A percentile compares a stretch with the other conserved stretches of the same genome.
These are phyloP conservation scores for Orthosia cruda DNA, from an alignment of 2,888 invertebrate genomes.

Conservation along the genomic window DNA sequence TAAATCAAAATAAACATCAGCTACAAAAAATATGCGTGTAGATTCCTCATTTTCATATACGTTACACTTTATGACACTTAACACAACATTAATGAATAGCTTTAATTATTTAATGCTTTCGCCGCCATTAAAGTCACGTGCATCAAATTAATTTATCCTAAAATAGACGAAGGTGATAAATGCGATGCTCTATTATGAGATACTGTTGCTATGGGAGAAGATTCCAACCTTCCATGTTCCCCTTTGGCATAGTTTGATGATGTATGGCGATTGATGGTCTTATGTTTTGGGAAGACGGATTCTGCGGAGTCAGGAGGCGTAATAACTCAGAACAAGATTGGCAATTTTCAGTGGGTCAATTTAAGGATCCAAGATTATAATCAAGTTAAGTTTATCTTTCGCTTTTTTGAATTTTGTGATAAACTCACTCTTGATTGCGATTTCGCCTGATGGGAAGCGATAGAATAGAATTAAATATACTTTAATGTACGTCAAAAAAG, in stretches of 20 bases:
- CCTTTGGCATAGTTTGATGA: conserved; percentile 3
- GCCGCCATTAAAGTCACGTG: conserved; percentile 60
- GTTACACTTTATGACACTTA: conserved; percentile 49
- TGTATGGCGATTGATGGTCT: conserved; percentile 14
- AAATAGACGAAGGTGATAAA: conserved; percentile 63
- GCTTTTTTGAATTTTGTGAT: too few relatives aligned
- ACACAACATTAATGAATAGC: conserved; percentile 48
- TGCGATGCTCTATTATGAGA: conserved; percentile 55
- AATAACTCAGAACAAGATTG: neutral
- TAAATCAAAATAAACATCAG: conserved; percentile 19
- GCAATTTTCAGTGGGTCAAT: neutral
- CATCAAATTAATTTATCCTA: conserved; percentile 57
- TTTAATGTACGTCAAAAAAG: too few relatives aligned
- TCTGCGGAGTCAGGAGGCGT: neutral
- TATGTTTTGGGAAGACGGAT: conserved; percentile 3
- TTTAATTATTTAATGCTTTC: conserved; percentile 60
- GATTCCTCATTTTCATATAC: conserved; percentile 10
- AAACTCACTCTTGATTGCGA: too few relatives aligned
- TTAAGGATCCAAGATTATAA: too few relatives aligned
- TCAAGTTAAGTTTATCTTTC: neutral
- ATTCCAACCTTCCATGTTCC: conserved; percentile 11
- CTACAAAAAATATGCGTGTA: conserved; percentile 35
- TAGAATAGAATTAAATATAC: too few relatives aligned
- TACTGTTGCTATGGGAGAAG: conserved; percentile 5
- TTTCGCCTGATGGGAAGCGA: neutral